Evolutionary conservation across 2,113 vertebrate genomes (phyloP).

Genomic region (Poecile atricapillus): DNA sequence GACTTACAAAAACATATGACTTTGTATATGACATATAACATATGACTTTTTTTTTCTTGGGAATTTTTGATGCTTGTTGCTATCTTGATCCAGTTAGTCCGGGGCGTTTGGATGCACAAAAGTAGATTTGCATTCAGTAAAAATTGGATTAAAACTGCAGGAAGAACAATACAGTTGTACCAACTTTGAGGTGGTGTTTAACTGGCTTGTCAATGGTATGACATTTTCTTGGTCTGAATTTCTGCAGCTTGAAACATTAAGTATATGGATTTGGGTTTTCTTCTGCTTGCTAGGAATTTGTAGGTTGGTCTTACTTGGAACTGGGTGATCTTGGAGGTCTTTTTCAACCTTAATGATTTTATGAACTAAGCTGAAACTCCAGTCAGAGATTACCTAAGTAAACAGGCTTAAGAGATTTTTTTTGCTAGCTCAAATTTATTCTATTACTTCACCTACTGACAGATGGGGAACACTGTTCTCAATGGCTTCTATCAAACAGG

Average conservation of each 20-base stretch:
- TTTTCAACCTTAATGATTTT: background rate
- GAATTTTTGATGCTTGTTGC: background rate
- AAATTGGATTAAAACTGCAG: background rate
- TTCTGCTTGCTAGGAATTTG: background rate
- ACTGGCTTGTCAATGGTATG: rapidly evolving
- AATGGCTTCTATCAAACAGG: background rate
- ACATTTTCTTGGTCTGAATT: background rate
- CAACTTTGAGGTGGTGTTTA: background rate
- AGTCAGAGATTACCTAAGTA: background rate
- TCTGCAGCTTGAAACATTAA: background rate
- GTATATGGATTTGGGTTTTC: background rate
- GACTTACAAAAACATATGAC: background rate
- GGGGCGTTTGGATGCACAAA: background rate
- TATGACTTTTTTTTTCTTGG: background rate
- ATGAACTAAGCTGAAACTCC: background rate
- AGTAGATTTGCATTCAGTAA: background rate
- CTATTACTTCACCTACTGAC: rapidly evolving
- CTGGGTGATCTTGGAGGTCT: background rate
- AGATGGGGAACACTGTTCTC: background rate
- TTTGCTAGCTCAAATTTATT: background rate
- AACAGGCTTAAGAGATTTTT: background rate
- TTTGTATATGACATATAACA: background rate
- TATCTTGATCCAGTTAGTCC: background rate
- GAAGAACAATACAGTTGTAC: background rate
- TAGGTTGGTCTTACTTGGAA: background rate